Conservation (phyloP, 1,140 invertebrate genomes). For the Forficula auricularia region DNA sequence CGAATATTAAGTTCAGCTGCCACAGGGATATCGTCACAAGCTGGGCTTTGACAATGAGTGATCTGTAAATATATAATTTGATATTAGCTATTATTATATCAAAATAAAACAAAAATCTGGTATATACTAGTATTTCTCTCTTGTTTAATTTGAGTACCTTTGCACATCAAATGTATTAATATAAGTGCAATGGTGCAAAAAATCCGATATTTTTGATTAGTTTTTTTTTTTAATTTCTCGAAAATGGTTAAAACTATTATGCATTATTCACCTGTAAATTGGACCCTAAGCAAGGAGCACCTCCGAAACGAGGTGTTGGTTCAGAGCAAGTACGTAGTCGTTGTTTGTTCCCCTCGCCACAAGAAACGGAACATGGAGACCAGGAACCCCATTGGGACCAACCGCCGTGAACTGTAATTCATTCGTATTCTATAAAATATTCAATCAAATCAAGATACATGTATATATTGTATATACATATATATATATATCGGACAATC, state of each 20-base stretch:
- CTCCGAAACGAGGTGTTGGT: constrained; percentile 12
- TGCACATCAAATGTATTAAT: no score
- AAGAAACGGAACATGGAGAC: constrained; percentile 10
- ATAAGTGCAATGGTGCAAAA: no score
- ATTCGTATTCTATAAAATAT: constrained; percentile 1
- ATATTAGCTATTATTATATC: no score
- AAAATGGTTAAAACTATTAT: no score
- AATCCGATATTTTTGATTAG: no score
- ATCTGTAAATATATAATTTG: constrained; percentile 11
- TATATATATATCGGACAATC: no score
- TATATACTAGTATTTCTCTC: no score
- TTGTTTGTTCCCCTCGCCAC: constrained; percentile 17
- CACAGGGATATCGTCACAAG: constrained; percentile 8
- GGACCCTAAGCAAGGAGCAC: constrained; percentile 22
- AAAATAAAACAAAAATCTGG: no score
- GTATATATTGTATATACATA: no score
- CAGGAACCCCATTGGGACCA: constrained; percentile 23
- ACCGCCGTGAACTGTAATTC: constrained; percentile 10
- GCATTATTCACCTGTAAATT: constrained; percentile 27
- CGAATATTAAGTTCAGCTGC: constrained; percentile 9
- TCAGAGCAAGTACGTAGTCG: constrained; percentile 24
- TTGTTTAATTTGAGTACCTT: no score
- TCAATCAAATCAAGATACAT: neutral
- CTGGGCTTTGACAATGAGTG: constrained; percentile 8
- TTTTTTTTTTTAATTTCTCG: no score